Evolutionary conservation across 2,113 vertebrate species (phyloP).

Genomic region (Nanorana parkeri): DNA sequence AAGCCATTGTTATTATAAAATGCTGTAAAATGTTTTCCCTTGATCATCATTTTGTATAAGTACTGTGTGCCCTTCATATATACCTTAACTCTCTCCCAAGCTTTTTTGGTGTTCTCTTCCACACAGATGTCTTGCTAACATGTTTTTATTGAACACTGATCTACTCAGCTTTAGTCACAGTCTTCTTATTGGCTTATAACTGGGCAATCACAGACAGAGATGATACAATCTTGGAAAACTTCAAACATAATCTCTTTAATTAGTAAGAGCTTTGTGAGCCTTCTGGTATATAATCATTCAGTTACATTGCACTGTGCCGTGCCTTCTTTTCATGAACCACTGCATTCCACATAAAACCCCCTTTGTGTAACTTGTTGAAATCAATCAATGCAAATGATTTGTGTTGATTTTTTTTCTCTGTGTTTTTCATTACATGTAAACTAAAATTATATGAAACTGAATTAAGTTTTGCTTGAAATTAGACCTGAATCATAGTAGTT

Average conservation of each 20-base stretch:
- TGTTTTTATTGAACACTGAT: conserved; percentile 27
- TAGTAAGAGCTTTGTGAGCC: conserved; percentile 39
- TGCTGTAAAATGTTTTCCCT: too few species aligned
- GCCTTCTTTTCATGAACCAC: conserved; percentile 21
- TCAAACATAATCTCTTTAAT: conserved; percentile 52
- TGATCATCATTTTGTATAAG: too few species aligned
- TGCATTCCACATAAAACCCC: conserved; percentile 27
- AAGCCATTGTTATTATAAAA: too few species aligned
- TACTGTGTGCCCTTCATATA: background rate
- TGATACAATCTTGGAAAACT: conserved; percentile 50
- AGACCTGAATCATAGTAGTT: conserved; percentile 10
- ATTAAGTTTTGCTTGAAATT: conserved; percentile 38
- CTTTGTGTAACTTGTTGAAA: conserved; percentile 47
- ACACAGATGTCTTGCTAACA: conserved; percentile 26
- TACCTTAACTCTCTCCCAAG: background rate
- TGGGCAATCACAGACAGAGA: conserved; percentile 46
- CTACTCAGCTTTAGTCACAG: conserved; percentile 33
- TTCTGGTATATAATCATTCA: conserved; percentile 45
- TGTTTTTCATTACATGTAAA: conserved; percentile 49
- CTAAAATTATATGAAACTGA: conserved; percentile 29
- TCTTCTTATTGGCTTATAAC: conserved; percentile 48
- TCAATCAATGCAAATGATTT: conserved; percentile 45
- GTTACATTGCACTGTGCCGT: conserved; percentile 27
- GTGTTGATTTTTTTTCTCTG: conserved; percentile 20
- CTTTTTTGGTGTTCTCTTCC: background rate